phyloP scores from a whole-genome alignment of 2,797 vertebrate species.

The Chelmon rostratus region DNA sequence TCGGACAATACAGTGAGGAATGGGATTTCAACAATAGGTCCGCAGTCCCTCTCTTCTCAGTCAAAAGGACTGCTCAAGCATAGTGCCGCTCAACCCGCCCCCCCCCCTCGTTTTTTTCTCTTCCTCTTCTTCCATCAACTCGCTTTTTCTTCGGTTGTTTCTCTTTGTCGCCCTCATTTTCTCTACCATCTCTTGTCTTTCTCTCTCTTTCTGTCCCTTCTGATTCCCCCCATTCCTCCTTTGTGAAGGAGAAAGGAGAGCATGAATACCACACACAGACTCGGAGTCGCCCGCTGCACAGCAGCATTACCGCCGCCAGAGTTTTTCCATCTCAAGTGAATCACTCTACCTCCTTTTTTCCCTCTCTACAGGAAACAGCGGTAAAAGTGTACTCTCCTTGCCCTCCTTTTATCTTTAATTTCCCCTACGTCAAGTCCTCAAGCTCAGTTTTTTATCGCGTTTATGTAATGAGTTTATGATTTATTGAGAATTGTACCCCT shows the following conservation, averaged over 20 bases:
- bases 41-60: conserved; percentile 63
- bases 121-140: conserved; percentile 54
- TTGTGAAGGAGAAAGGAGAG: conserved; percentile 68
- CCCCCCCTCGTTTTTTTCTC: conserved; percentile 35
- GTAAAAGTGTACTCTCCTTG: conserved; percentile 50
- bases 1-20: conserved; percentile 80
- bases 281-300: conserved; percentile 70
- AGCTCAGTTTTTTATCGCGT: conserved; percentile 2
- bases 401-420: conserved; percentile 52
- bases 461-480: conserved; percentile 18
- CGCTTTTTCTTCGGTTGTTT: conserved; percentile 63
- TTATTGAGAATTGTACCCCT: background rate
- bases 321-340: conserved; percentile 81
- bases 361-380: conserved; percentile 55
- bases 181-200: conserved; percentile 51
- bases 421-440: conserved; percentile 4
- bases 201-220: conserved; percentile 54
- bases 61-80: conserved; percentile 87
- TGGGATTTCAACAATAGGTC: conserved; percentile 70
- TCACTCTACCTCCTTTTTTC: conserved; percentile 61
- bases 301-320: conserved; percentile 73
- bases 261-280: conserved; percentile 87
- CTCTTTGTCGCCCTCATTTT: conserved; percentile 61
- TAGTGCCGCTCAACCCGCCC: conserved; percentile 69
- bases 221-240: conserved; percentile 57